These are phyloP conservation scores for Eilema depressum DNA, from an alignment of 2,888 invertebrate species.

Conservation along the genomic window DNA sequence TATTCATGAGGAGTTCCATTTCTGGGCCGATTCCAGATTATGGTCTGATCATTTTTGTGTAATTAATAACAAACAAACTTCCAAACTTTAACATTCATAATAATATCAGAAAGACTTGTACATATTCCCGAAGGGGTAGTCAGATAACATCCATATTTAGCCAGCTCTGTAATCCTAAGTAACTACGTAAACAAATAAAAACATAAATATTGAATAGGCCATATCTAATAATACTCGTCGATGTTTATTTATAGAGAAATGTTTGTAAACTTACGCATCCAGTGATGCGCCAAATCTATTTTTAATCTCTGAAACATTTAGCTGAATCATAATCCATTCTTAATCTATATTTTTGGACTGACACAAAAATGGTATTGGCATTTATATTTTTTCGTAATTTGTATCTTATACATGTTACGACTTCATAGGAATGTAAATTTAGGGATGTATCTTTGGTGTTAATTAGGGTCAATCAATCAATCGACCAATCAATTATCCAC, in stretches of 20 bases:
- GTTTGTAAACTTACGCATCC: constrained; percentile 28
- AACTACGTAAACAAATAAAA: too few species aligned
- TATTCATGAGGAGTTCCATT: not conserved
- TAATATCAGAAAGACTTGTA: not conserved
- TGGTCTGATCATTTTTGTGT: too few species aligned
- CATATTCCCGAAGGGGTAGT: not conserved
- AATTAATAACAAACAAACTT: too few species aligned
- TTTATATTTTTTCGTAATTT: not conserved
- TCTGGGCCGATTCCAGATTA: not conserved
- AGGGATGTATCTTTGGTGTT: too few species aligned
- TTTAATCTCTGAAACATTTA: constrained; percentile 33
- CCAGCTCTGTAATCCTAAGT: too few species aligned
- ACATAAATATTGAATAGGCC: too few species aligned
- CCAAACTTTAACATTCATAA: too few species aligned
- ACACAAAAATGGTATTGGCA: constrained; percentile 18
- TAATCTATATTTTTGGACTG: constrained; percentile 36
- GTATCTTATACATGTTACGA: not conserved
- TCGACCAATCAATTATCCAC: too few species aligned
- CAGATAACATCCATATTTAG: too few species aligned
- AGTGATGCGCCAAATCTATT: constrained; percentile 48
- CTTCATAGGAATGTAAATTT: not conserved
- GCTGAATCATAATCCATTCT: constrained; percentile 43
- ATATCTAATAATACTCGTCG: not conserved
- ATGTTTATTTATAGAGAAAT: constrained; percentile 26
- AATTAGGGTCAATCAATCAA: too few species aligned